Conservation (phyloP, 2,113 vertebrate genomes). For the Strix uralensis region DNA sequence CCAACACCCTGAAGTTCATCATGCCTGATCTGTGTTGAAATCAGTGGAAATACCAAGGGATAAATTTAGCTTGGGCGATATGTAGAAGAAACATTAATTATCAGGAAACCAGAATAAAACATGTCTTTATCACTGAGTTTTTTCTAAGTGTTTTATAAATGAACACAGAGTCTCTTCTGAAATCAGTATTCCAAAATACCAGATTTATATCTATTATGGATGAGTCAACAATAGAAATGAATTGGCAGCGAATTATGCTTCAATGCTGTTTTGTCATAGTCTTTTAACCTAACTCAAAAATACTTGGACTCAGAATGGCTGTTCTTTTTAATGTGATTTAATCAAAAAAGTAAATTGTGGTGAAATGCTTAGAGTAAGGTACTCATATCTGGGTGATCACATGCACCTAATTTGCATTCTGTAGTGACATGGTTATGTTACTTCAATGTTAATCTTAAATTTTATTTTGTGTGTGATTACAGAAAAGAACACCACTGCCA, state of each 20-base stretch:
- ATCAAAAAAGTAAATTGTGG: neutral
- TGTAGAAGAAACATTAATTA: conserved; percentile 12
- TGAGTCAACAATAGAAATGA: conserved; percentile 12
- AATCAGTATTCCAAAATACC: neutral
- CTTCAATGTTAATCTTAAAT: neutral
- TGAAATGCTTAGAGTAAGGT: neutral
- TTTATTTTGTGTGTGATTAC: neutral
- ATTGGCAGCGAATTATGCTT: neutral
- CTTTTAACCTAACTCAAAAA: neutral
- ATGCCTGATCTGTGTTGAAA: neutral
- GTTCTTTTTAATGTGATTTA: neutral
- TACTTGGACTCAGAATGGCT: neutral
- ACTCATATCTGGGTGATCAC: neutral
- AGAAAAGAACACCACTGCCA: neutral
- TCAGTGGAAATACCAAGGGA: conserved; percentile 7
- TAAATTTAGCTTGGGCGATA: conserved; percentile 27
- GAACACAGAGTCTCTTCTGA: neutral
- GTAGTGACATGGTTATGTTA: neutral
- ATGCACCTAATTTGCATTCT: neutral
- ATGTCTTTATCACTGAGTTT: neutral
- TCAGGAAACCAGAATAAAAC: neutral
- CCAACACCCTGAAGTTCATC: neutral
- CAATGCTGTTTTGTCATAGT: neutral
- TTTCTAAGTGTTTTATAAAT: neutral
- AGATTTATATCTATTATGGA: neutral